A percentile compares a stretch with the other conserved stretches of the same genome.
phyloP scores from a whole-genome alignment of 2,888 invertebrate genomes.

The Gymnocheta viridis region DNA sequence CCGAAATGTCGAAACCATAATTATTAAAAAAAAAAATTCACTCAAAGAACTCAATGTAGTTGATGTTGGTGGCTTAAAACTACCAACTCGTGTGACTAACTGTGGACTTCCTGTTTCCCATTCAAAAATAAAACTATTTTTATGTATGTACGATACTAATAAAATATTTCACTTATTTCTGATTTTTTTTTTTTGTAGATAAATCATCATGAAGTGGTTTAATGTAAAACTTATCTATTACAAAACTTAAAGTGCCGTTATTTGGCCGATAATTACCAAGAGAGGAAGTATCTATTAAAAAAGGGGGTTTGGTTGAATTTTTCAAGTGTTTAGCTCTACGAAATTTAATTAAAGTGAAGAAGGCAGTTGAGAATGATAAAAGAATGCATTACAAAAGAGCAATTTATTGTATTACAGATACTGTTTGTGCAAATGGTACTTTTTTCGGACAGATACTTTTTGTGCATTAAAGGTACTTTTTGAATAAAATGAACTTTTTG shows the following conservation, averaged over 20 bases:
- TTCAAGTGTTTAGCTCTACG: background rate
- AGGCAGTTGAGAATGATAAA: background rate
- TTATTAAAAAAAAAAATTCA: background rate
- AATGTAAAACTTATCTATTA: background rate
- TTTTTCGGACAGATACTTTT: background rate
- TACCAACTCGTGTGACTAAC: conserved; percentile 42
- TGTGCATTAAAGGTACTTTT: background rate
- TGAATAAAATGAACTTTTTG: background rate
- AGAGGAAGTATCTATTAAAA: conserved; percentile 7
- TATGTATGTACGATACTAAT: background rate
- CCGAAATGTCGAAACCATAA: background rate
- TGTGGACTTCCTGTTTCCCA: conserved; percentile 67
- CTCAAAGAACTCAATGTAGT: background rate
- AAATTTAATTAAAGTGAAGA: background rate
- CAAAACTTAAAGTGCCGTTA: conserved; percentile 24
- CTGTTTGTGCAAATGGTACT: background rate
- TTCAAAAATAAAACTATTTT: conserved; percentile 17
- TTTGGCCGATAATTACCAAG: background rate
- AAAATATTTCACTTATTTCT: conserved; percentile 17
- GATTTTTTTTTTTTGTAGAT: background rate
- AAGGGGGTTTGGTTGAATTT: background rate
- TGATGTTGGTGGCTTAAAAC: background rate
- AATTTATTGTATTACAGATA: no score
- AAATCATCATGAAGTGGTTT: background rate
- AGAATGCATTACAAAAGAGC: background rate